Base-by-base conservation (phyloP, 1,140 invertebrate species). In the Pinna nobilis region DNA sequence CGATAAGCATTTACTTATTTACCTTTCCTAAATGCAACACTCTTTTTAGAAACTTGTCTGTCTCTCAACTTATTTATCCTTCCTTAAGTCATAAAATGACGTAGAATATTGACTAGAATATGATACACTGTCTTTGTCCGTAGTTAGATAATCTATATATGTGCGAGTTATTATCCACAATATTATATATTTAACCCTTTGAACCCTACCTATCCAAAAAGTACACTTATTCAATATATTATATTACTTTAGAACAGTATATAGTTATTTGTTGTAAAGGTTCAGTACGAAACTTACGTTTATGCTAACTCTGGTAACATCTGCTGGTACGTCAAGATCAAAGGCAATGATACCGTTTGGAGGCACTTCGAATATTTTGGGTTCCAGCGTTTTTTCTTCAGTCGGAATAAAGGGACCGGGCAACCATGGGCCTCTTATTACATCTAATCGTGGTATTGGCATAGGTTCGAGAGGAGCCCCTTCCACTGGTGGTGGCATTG, bases 311-410 rank as follows among this genome's bases (percentile, higher is more conserved):
- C 39, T 44, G 3, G 70, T 77, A 4, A 74, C 66, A 61, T 80
- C 75, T 1, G 32, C 44, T 4, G 76, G 70, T 9, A 77, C 67
- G 9, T 75, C 64, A 0, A 79, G 39, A 37, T 78, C 71, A 67
- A 82, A 77, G 13, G 68, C 33, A 9, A 81, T 53, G n/a, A 82
- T 39, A 6, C 80, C 82, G 49, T 74, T 69, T 1, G 70, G 50
- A 25, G 79, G 69, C 1, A 82, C 57, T 0, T 63, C 71, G 18
- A 74, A 47, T 11, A 50, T 74, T 7, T 55, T 20, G 9, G 55
- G 55, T 59, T 59, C 55, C 32, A 59, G 28, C 18, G 5, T 59
- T 18, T 59, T 33, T n/a, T 59, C 55, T 33, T 59, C 37, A n/a
- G 30, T 33, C 18, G 30, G 18, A n/a, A n/a, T n/a, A n/a, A n/a